Evolutionary conservation across 2,797 vertebrate species (phyloP).

Genomic region (Nannoperca obscura): DNA sequence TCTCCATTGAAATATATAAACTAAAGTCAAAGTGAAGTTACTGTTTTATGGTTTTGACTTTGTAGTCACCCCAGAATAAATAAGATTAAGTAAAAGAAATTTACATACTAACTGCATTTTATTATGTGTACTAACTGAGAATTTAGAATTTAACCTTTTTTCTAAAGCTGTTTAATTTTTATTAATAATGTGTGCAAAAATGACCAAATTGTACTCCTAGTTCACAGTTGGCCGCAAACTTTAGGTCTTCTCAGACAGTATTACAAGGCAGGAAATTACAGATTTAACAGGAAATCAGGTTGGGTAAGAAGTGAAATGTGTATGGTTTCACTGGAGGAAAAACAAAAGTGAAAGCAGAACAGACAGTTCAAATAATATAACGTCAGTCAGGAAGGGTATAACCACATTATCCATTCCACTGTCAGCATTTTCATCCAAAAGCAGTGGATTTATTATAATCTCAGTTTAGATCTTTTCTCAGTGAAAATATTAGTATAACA

Average conservation of each 20-base stretch:
- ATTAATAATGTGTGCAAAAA: neutral
- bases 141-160: neutral
- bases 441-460: neutral
- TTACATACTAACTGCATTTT: neutral
- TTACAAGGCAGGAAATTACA: neutral
- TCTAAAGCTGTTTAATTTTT: neutral
- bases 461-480: neutral
- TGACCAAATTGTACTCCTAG: neutral
- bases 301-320: neutral
- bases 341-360: conserved; percentile 36
- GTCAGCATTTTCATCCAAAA: neutral
- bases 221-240: neutral
- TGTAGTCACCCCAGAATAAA: neutral
- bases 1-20: neutral
- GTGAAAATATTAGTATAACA: neutral
- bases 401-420: neutral
- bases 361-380: neutral
- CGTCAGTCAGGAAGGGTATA: neutral
- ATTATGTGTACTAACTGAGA: too few species aligned
- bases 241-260: neutral
- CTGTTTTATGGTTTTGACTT: neutral
- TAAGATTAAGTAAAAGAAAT: neutral
- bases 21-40: neutral
- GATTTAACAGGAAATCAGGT: conserved; percentile 30
- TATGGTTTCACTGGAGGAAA: conserved; percentile 12